Evolutionary conservation across 2,888 invertebrate genomes (phyloP).

Genomic region (Lepidonotus clava): DNA sequence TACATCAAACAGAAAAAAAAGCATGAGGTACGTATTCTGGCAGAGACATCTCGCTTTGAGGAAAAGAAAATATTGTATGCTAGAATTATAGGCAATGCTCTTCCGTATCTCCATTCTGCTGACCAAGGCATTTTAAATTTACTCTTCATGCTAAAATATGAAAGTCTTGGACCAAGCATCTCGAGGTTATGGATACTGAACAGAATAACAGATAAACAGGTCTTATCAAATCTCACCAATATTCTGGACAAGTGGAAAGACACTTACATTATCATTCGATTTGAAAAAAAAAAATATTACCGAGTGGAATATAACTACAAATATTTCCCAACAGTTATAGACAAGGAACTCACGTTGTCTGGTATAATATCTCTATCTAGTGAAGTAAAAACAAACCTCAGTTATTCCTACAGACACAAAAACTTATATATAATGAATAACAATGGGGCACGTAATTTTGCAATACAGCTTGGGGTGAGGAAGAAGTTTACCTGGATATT

Average conservation of each 20-base stretch:
- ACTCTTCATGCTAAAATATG: neutral
- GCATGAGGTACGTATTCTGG: too few relatives aligned
- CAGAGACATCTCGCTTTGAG: too few relatives aligned
- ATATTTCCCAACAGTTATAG: neutral
- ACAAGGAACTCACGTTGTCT: neutral
- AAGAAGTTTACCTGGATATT: neutral
- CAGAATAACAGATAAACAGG: neutral
- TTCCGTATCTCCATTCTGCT: neutral
- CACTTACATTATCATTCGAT: neutral
- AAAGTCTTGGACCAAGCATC: neutral
- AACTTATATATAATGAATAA: constrained; percentile 12
- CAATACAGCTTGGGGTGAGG: neutral
- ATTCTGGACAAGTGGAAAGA: neutral
- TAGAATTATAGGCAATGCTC: neutral
- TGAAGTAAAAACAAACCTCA: neutral
- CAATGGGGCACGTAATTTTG: neutral
- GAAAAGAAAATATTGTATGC: too few relatives aligned
- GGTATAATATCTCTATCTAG: neutral
- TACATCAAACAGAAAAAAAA: too few relatives aligned
- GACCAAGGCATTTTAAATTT: constrained; percentile 12
- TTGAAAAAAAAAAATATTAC: neutral
- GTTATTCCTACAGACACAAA: neutral
- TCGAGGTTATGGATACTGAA: neutral
- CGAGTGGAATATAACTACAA: neutral
- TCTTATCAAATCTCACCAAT: neutral